Evolutionary conservation across 37 sponge, comb jelly and placozoan species (phyloP).

Genomic region (Hexactinellida sp.): DNA sequence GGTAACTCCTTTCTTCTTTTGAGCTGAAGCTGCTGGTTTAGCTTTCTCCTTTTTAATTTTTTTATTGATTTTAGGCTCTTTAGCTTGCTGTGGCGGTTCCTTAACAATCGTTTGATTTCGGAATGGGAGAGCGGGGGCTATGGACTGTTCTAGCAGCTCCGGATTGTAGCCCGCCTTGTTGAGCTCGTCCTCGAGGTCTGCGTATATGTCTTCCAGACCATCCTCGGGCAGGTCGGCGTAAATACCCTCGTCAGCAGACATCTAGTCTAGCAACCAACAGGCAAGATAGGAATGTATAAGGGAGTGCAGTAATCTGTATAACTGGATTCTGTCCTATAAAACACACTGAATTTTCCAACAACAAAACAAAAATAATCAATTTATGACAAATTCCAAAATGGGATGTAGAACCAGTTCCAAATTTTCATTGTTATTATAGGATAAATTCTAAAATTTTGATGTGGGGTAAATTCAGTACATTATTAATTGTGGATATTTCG

Average conservation of each 20-base stretch:
- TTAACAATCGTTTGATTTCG: not conserved
- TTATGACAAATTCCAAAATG: no score
- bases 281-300: no score
- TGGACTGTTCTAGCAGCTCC: not conserved
- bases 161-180: constrained; percentile 4
- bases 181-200: not conserved
- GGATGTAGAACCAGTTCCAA: no score
- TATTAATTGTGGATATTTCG: no score
- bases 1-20: not conserved
- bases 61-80: not conserved
- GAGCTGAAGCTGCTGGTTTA: not conserved
- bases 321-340: no score
- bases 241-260: not conserved
- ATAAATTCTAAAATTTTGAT: no score
- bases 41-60: not conserved
- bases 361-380: no score
- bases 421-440: no score
- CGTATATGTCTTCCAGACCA: not conserved
- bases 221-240: not conserved
- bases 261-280: no score
- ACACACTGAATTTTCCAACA: no score
- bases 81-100: not conserved
- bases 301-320: no score
- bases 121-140: not conserved
- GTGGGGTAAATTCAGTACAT: no score